phyloP scores from a whole-genome alignment of 2,797 vertebrate genomes.

The Ctenosaura bakeri region DNA sequence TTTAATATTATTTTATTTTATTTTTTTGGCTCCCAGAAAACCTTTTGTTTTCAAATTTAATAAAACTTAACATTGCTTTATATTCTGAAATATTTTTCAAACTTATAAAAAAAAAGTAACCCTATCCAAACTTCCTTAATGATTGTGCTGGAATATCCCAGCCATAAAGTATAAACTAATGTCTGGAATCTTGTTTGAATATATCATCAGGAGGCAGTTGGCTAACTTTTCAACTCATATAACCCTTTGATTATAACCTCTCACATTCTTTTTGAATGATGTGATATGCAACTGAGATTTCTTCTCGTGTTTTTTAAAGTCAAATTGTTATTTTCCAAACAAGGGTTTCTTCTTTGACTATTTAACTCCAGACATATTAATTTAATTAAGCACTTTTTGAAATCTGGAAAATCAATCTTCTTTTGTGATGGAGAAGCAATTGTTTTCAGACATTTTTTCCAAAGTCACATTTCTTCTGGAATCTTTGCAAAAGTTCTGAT shows the following conservation, averaged over 20 bases:
- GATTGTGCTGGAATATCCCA: conserved; percentile 11
- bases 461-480: conserved; percentile 58
- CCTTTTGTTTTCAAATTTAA: conserved; percentile 50
- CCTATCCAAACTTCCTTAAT: conserved; percentile 18
- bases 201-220: background rate
- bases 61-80: conserved; percentile 10
- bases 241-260: conserved; percentile 40
- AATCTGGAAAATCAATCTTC: conserved; percentile 72
- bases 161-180: conserved; percentile 26
- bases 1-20: background rate
- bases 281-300: conserved; percentile 13
- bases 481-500: conserved; percentile 48
- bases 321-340: conserved; percentile 53
- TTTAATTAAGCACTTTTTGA: conserved; percentile 69
- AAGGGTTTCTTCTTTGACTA: conserved; percentile 49
- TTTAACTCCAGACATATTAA: conserved; percentile 52
- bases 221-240: conserved; percentile 14
- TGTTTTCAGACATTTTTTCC: conserved; percentile 61
- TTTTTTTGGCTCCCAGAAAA: conserved; percentile 4
- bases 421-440: conserved; percentile 76
- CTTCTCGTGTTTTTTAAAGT: background rate
- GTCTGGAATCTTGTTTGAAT: conserved; percentile 25
- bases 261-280: conserved; percentile 53
- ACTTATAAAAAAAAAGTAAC: conserved; percentile 26
- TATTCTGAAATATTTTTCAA: background rate